Conservation (phyloP, 53 echinoderm and acorn worm genomes). For the Arbacia lixula region DNA sequence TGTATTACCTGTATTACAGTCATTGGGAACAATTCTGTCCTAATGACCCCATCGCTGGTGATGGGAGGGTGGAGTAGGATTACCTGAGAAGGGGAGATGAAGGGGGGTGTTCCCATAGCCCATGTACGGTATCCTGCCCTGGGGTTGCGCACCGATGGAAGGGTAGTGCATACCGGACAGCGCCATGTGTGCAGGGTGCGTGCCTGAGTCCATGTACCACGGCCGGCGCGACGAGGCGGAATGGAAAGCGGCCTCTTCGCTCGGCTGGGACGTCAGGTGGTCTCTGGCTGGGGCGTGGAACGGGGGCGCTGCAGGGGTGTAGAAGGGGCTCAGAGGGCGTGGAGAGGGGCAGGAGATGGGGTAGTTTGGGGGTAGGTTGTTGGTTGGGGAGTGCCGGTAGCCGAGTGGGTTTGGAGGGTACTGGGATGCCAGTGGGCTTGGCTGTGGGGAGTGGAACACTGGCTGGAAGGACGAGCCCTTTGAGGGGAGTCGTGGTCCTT, state of each 20-base stretch:
- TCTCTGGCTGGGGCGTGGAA: slow-evolving; percentile 7
- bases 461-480: slow-evolving; percentile 6
- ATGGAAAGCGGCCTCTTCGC: not conserved
- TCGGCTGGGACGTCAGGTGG: not conserved
- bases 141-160: slow-evolving; percentile 19
- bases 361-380: slow-evolving; percentile 13
- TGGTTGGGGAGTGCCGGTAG: not conserved
- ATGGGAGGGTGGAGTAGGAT: slow-evolving; percentile 4
- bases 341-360: slow-evolving; percentile 40
- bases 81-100: slow-evolving; percentile 1
- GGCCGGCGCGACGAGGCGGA: not conserved
- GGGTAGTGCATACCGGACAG: slow-evolving; percentile 47
- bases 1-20: too few relatives aligned
- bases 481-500: slow-evolving; percentile 5
- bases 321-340: slow-evolving; percentile 9
- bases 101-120: slow-evolving; percentile 31
- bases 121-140: slow-evolving; percentile 32
- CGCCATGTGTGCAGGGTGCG: slow-evolving; percentile 32
- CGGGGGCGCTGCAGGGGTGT: slow-evolving; percentile 1
- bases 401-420: slow-evolving; percentile 12
- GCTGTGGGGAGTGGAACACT: slow-evolving; percentile 20
- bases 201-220: slow-evolving; percentile 31
- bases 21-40: not conserved
- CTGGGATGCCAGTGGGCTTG: slow-evolving; percentile 12
- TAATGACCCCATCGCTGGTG: slow-evolving; percentile 31